Percentiles rank a stretch among this genome's conserved stretches.
Conservation (phyloP, 2,888 invertebrate species). For the Pyrochroa serraticornis region DNA sequence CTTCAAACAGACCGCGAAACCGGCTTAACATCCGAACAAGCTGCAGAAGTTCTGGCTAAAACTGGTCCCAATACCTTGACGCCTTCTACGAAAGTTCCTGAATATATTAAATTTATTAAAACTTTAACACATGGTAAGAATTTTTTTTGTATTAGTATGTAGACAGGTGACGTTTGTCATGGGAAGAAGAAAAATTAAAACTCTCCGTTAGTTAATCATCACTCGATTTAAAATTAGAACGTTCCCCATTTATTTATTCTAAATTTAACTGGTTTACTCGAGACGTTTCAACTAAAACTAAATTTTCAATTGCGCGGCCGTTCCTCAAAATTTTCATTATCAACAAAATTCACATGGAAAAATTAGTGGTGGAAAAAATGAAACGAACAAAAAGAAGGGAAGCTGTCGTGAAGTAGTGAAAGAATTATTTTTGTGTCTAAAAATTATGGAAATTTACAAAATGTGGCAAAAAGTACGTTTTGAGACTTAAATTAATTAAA, state of each 20-base stretch:
- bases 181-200: not conserved
- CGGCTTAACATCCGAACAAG: constrained; percentile 69
- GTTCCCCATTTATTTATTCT: constrained; percentile 18
- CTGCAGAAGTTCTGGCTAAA: constrained; percentile 62
- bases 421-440: too few species aligned
- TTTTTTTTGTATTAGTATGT: too few species aligned
- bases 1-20: constrained; percentile 53
- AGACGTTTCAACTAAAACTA: not conserved
- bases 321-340: too few species aligned
- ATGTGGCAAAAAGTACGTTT: too few species aligned
- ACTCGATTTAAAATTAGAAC: constrained; percentile 15
- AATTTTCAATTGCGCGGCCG: too few species aligned
- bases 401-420: too few species aligned
- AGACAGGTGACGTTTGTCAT: too few species aligned
- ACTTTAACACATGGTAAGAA: constrained; percentile 48
- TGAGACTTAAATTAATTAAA: too few species aligned
- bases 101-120: constrained; percentile 70
- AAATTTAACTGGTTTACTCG: constrained; percentile 22
- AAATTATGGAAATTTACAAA: too few species aligned
- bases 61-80: constrained; percentile 76
- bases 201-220: constrained; percentile 18
- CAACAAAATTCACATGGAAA: too few species aligned
- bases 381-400: too few species aligned
- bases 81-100: constrained; percentile 74
- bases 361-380: too few species aligned